These are phyloP conservation scores for Crossocerus cetratus DNA, from an alignment of 2,888 invertebrate genomes.

Conservation along the genomic window DNA sequence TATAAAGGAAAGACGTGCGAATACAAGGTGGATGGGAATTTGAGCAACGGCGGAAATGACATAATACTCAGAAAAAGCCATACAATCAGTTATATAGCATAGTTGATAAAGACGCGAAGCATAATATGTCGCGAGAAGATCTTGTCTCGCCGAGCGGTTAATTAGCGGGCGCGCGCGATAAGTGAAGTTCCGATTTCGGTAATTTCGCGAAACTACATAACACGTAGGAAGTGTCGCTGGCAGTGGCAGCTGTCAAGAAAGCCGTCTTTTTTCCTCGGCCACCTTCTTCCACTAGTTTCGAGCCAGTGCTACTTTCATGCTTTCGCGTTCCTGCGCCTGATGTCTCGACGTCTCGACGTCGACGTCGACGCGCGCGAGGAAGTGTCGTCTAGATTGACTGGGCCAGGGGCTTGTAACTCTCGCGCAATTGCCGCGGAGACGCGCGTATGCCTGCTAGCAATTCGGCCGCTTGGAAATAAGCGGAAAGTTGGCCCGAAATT, in stretches of 20 bases:
- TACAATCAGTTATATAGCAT: no score
- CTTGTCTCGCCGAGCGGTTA: conserved; percentile 29
- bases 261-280: conserved; percentile 42
- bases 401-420: conserved; percentile 12
- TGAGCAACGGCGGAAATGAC: no score
- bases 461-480: conserved; percentile 29
- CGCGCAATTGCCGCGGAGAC: conserved; percentile 8
- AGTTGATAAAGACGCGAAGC: background rate
- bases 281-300: background rate
- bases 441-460: no score
- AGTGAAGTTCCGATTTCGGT: conserved; percentile 50
- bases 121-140: conserved; percentile 1
- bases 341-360: no score
- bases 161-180: conserved; percentile 49
- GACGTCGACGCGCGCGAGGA: no score
- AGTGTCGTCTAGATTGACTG: no score
- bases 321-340: background rate
- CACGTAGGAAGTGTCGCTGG: conserved; percentile 38
- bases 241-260: conserved; percentile 57
- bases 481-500: conserved; percentile 25
- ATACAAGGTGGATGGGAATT: no score
- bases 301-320: conserved; percentile 10
- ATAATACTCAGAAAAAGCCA: no score
- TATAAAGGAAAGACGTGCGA: no score
- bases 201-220: conserved; percentile 50